A percentile compares a stretch with the other conserved stretches of the same genome.
Conservation (phyloP, 2,113 vertebrate genomes). For the Onychorhynchus coronatus region DNA sequence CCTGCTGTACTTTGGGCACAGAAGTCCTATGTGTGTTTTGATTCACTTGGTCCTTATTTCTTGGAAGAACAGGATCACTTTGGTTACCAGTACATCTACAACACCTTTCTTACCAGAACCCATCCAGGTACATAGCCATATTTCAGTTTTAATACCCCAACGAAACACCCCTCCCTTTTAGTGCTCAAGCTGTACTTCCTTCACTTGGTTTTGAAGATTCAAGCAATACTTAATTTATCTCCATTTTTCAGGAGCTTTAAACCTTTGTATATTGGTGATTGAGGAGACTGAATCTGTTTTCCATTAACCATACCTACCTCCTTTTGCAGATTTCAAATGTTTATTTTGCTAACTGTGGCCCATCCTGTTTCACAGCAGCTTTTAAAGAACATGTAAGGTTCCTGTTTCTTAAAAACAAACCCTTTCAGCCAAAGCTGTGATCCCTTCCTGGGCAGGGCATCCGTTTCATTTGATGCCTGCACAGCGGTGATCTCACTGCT, state of each 20-base stretch:
- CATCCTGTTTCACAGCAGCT: background rate
- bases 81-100: background rate
- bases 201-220: background rate
- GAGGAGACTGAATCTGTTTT: background rate
- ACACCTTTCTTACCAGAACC: background rate
- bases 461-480: background rate
- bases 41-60: background rate
- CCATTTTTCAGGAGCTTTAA: background rate
- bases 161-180: background rate
- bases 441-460: slow-evolving; percentile 33
- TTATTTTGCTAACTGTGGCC: background rate
- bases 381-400: background rate
- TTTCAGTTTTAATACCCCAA: background rate
- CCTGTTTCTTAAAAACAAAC: background rate
- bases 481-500: background rate
- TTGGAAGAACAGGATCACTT: background rate
- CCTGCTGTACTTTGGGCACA: accelerated
- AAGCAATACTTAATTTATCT: background rate
- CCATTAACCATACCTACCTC: background rate
- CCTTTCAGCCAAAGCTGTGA: background rate
- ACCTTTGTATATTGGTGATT: background rate
- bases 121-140: background rate
- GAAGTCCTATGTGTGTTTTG: background rate
- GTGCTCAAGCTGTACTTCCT: background rate
- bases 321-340: background rate